Percentiles rank a stretch among this genome's conserved stretches.
phyloP scores from a whole-genome alignment of 1,140 invertebrate species.

The Eupeodes corollae region DNA sequence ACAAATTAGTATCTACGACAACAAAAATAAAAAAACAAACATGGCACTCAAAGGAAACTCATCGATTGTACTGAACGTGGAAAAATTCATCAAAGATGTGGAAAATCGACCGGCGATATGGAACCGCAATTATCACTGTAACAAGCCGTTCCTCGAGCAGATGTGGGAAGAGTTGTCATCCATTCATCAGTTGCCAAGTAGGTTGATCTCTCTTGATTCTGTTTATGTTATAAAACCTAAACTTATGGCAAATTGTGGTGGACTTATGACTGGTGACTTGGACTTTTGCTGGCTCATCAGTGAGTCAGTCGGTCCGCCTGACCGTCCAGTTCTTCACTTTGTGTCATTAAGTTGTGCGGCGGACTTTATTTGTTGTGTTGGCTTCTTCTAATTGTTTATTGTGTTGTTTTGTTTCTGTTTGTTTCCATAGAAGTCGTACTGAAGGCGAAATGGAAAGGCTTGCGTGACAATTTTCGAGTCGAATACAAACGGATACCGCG shows the following conservation, averaged over 20 bases:
- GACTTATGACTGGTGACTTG: too few species aligned
- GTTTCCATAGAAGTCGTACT: constrained; percentile 26
- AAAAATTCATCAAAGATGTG: constrained; percentile 35
- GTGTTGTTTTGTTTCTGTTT: not conserved
- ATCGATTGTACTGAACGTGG: constrained; percentile 34
- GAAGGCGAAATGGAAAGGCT: constrained; percentile 37
- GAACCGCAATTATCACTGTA: constrained; percentile 37
- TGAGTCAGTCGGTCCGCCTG: too few species aligned
- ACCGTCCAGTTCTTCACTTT: not conserved
- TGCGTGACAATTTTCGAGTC: constrained; percentile 35
- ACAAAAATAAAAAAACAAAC: too few species aligned
- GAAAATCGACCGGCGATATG: constrained; percentile 35
- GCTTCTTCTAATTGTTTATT: not conserved
- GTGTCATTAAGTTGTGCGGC: too few species aligned
- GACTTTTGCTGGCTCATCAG: too few species aligned
- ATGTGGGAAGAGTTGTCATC: constrained; percentile 35
- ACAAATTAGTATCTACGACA: too few species aligned
- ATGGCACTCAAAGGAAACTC: constrained; percentile 15
- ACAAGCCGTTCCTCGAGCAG: constrained; percentile 35
- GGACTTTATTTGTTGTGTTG: too few species aligned
- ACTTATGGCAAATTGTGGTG: too few species aligned
- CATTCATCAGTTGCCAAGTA: constrained; percentile 33
- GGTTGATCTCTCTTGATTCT: constrained; percentile 3
- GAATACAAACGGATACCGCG: constrained; percentile 36
- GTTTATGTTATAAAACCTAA: too few species aligned